A percentile compares a stretch with the other conserved stretches of the same genome.
Conservation (phyloP, 2,888 invertebrate genomes). For the Acrobasis suavella region DNA sequence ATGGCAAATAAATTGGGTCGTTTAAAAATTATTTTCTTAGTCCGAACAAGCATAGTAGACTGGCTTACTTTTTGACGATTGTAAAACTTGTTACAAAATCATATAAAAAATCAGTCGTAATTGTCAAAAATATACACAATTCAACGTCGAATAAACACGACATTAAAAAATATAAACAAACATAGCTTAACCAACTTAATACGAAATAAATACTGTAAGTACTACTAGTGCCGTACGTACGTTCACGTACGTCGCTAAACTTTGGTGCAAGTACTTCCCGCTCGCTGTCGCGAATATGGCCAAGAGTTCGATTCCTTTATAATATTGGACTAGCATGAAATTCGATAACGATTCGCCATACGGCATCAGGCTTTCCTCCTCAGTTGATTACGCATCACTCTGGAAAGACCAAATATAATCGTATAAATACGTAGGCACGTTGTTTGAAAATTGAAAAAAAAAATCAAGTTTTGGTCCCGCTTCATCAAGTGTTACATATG, state of each 20-base stretch:
- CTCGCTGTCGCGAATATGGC: constrained; percentile 67
- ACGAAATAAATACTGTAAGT: constrained; percentile 82
- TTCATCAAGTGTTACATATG: too few relatives aligned
- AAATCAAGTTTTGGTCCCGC: not conserved
- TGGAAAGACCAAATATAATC: constrained; percentile 34
- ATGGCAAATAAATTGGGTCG: too few relatives aligned
- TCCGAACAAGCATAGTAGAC: too few relatives aligned
- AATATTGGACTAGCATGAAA: constrained; percentile 79
- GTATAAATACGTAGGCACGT: not conserved
- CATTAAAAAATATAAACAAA: constrained; percentile 48
- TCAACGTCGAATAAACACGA: constrained; percentile 34
- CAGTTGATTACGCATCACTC: constrained; percentile 34
- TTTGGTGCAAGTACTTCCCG: constrained; percentile 68
- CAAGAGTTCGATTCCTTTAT: constrained; percentile 74
- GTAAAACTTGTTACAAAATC: constrained; percentile 19
- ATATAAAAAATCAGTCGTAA: constrained; percentile 60
- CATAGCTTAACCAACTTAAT: constrained; percentile 62
- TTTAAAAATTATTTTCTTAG: too few relatives aligned
- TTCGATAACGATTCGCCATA: constrained; percentile 61
- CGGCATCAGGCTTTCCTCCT: constrained; percentile 40
- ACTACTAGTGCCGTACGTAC: constrained; percentile 58
- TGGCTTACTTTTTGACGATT: constrained; percentile 12
- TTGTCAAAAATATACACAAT: constrained; percentile 47
- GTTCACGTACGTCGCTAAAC: constrained; percentile 54
- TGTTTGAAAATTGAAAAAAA: not conserved